Base-by-base conservation (phyloP, 2,888 invertebrate genomes). In the Chrysotoxum bicinctum region DNA sequence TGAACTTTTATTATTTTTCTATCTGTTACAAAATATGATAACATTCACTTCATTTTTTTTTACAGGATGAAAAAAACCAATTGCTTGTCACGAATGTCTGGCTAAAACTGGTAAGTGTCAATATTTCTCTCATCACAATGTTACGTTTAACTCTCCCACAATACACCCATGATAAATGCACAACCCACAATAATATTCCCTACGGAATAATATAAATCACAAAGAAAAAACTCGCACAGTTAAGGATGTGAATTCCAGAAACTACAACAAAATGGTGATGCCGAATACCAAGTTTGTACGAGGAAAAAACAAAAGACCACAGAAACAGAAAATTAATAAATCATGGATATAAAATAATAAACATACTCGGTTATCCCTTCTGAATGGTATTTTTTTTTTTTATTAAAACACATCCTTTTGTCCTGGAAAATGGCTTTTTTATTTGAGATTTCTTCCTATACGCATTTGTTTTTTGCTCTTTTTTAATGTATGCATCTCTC, bases 21-120 rank as follows among this genome's bases (percentile, higher is more conserved):
- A 10, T 21, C 10, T 35, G 40, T 70, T 40, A n/a, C n/a, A 43
- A 81, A 64, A 60, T 35, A 23, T 54, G 23, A 21, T 56, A 19
- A 83, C 69, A 87, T 89, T 58, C 2, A 60, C 12, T 79, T 87
- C 88, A 1, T 88, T 87, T 89, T 78, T 88, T 88, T 87, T 94
- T 93, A 87, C 93, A 96, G 96, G 96, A 97, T 93, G 96, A 96
- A 93, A 96, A 96, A 93, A 96, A 98, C 94, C 98, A 98, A 94
- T 95, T 98, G 93, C 95, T 98, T 92, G 97, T 98, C 92, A 97
- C 98, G 91, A 98, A 98, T 94, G 97, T 98, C 93, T 98, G 98
- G 98, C 94, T 98, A 90, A 98, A 92, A 89, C 89, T 92, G 90
- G 91, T 91, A 88, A 90, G 90, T 89, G 58, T 77, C 76, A 79